phyloP scores from a whole-genome alignment of 2,797 vertebrate species.

The Odontamblyopus lacepedii region DNA sequence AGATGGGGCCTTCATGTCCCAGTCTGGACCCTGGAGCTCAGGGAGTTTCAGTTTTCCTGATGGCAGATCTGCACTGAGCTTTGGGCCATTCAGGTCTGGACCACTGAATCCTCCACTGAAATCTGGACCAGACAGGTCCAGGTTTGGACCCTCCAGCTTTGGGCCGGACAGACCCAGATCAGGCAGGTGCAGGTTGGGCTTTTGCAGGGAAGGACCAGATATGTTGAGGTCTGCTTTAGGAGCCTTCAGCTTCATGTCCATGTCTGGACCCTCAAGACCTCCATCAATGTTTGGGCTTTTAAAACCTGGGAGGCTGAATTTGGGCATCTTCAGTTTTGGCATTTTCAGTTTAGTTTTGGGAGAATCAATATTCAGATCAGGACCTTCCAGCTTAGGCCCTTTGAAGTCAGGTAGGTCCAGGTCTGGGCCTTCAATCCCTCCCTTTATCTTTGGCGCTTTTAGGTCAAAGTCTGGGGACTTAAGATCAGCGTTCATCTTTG shows the following conservation, averaged over 20 bases:
- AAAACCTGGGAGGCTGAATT: conserved; percentile 22
- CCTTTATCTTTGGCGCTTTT: conserved; percentile 52
- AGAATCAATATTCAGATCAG: conserved; percentile 54
- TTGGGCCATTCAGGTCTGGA: conserved; percentile 28
- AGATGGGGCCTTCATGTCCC: conserved; percentile 39
- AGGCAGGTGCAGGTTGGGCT: conserved; percentile 42
- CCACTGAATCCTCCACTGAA: conserved; percentile 48
- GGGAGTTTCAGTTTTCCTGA: conserved; percentile 59
- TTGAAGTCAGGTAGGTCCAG: conserved; percentile 35
- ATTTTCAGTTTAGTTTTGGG: conserved; percentile 48
- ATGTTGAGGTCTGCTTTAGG: conserved; percentile 32
- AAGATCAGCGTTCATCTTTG: conserved; percentile 21
- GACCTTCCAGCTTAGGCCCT: conserved; percentile 31
- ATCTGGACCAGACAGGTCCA: conserved; percentile 51
- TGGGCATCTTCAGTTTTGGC: conserved; percentile 53
- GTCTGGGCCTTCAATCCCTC: conserved; percentile 33
- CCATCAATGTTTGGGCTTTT: conserved; percentile 24
- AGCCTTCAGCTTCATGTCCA: conserved; percentile 22
- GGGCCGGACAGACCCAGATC: conserved; percentile 34
- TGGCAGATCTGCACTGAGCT: conserved; percentile 28
- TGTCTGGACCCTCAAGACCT: conserved; percentile 22
- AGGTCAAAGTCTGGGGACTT: conserved; percentile 47
- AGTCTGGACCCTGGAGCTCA: conserved; percentile 42
- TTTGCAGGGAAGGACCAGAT: conserved; percentile 52
- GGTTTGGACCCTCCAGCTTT: conserved; percentile 36